A percentile compares a stretch with the other conserved stretches of the same genome.
Evolutionary conservation across 2,888 invertebrate genomes (phyloP).

Genomic region (Lasioglossum zephyrum): DNA sequence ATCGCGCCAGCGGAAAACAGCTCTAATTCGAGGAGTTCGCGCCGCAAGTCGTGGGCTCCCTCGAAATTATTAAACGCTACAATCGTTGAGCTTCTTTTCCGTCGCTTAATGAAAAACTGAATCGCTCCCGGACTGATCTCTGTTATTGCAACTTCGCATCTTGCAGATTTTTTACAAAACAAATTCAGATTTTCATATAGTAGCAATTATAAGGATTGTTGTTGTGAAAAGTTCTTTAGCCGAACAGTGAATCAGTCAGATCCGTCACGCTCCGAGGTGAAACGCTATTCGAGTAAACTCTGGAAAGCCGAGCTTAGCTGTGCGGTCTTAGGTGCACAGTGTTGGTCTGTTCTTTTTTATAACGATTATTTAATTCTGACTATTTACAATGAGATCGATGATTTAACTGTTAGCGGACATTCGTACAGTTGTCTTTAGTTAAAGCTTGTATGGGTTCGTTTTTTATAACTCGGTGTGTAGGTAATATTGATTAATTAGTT

Average conservation of each 20-base stretch:
- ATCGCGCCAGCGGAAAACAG: slow-evolving; percentile 4
- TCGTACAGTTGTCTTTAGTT: neutral
- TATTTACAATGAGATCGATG: too few relatives aligned
- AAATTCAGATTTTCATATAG: too few relatives aligned
- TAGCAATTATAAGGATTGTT: too few relatives aligned
- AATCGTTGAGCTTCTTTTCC: neutral
- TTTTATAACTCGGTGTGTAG: neutral
- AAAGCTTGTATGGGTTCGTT: neutral
- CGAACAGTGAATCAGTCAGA: too few relatives aligned
- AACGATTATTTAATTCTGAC: too few relatives aligned
- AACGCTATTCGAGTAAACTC: too few relatives aligned
- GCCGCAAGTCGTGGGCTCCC: neutral
- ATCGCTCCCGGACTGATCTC: neutral
- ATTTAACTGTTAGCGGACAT: too few relatives aligned
- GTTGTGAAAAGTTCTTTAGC: too few relatives aligned
- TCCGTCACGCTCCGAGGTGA: too few relatives aligned
- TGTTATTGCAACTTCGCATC: neutral
- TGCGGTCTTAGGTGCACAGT: too few relatives aligned
- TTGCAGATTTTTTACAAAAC: neutral
- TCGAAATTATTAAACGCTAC: neutral
- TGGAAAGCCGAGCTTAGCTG: too few relatives aligned
- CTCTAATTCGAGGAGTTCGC: slow-evolving; percentile 12
- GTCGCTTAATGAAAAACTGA: neutral
- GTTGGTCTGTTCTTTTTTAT: too few relatives aligned
- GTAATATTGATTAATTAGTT: neutral